Evolutionary conservation across 1,140 invertebrate genomes (phyloP).

Genomic region (Scaptomyza pallida): DNA sequence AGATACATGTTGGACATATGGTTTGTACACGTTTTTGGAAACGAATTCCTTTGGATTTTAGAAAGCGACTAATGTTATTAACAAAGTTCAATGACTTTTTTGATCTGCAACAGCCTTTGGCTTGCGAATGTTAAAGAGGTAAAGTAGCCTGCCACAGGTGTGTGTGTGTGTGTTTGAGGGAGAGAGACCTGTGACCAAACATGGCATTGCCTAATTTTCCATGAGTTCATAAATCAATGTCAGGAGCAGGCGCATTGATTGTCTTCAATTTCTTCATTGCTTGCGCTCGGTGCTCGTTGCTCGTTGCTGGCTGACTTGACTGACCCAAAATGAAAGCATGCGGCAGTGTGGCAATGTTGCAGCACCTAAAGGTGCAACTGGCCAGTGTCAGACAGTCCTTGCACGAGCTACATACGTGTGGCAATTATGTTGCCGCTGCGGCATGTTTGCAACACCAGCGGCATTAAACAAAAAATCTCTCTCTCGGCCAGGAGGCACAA

Average conservation of each 20-base stretch:
- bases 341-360: conserved; percentile 6
- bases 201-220: conserved; percentile 79
- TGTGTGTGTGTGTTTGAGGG: too few relatives aligned
- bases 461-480: conserved; percentile 44
- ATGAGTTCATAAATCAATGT: conserved; percentile 82
- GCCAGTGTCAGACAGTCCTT: conserved; percentile 2
- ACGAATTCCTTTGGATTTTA: neutral
- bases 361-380: conserved; percentile 35
- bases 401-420: conserved; percentile 38
- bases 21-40: too few relatives aligned
- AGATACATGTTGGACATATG: too few relatives aligned
- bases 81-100: conserved; percentile 31
- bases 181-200: conserved; percentile 62
- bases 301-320: conserved; percentile 4
- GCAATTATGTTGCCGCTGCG: conserved; percentile 42
- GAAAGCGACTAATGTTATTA: conserved; percentile 29
- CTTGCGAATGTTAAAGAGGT: conserved; percentile 10
- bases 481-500: conserved; percentile 1
- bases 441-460: conserved; percentile 33
- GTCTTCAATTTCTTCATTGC: conserved; percentile 68
- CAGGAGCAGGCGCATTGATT: conserved; percentile 66
- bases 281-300: too few relatives aligned
- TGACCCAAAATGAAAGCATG: conserved; percentile 55
- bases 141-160: conserved; percentile 1
- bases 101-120: neutral